A percentile compares a stretch with the other conserved stretches of the same genome.
These are phyloP conservation scores for Burhinus oedicnemus DNA, from an alignment of 2,113 vertebrate genomes.

Conservation along the genomic window DNA sequence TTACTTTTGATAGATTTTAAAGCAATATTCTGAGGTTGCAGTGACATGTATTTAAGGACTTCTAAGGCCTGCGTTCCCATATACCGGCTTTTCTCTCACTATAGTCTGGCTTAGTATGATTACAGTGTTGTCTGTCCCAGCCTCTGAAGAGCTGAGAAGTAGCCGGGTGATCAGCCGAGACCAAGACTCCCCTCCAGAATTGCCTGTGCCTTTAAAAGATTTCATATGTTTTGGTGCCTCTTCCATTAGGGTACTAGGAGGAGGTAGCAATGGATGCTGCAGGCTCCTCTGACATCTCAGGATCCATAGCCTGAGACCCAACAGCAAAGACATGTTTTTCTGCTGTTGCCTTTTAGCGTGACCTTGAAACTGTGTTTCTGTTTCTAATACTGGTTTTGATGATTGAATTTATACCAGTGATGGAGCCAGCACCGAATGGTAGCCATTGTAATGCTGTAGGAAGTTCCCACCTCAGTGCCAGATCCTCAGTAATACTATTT, in stretches of 20 bases:
- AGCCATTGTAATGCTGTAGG: not conserved
- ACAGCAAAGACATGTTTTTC: not conserved
- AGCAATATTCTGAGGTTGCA: not conserved
- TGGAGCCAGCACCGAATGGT: not conserved
- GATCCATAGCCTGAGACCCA: not conserved
- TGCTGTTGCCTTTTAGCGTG: not conserved
- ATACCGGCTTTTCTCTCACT: not conserved
- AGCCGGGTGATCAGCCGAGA: not conserved
- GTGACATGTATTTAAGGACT: not conserved
- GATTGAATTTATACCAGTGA: not conserved
- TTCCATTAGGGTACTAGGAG: not conserved
- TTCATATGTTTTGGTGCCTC: not conserved
- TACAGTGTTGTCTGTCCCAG: not conserved
- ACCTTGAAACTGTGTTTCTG: not conserved
- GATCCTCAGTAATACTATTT: not conserved
- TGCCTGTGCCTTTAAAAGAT: not conserved
- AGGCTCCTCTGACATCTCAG: rapidly evolving
- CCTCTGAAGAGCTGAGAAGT: not conserved
- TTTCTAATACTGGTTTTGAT: not conserved
- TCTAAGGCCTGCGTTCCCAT: not conserved
- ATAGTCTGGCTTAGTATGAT: not conserved
- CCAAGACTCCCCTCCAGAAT: not conserved
- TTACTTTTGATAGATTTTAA: no score
- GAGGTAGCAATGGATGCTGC: not conserved
- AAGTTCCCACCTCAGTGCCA: not conserved